Base-by-base conservation (phyloP, 1,140 invertebrate genomes). In the Leptopilina clavipes region DNA sequence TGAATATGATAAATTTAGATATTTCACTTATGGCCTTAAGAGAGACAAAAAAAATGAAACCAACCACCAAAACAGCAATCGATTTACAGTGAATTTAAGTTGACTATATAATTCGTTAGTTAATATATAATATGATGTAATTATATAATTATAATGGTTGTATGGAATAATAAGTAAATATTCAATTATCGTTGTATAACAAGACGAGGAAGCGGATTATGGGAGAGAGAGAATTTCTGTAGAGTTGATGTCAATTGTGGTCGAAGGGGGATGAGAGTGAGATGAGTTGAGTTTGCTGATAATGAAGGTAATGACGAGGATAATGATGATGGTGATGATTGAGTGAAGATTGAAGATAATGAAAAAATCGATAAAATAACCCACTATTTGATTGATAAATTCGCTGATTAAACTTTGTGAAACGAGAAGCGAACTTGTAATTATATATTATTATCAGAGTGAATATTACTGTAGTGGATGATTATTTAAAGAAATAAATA, bases 11-110 rank as follows among this genome's bases (percentile, higher is more conserved):
- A 84, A 83, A 84, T 85, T 84, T 86, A 87, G 84, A 84, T 86
- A 87, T 83, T 86, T 86, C 85, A 87, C 84, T 86, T 86, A 86
- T 86, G 86, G 84, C 84, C 86, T 87, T 86, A 87, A 82, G 17
- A 72, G 78, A 86, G 82, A 84, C 81, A 84, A 76, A 52, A 77
- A 71, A 71, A 74, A n/a, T n/a, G n/a, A 74, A 78, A 74, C 73
- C 65, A 59, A 77, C 25, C 59, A 65, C 14, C 12, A 65, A 65
- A 40, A 65, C 59, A 65, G 59, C 12, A 65, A 82, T 72, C 74
- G 78, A 81, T 84, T 84, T 78, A 84, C 82, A 83, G 80, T 77
- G 80, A 84, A 75, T 83, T 84, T 83, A 1, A 80, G 81, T 86
- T 86, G 76, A 79, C 82, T 79, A 79, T n/a, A n/a, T n/a, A n/a